Percentiles rank a stretch among this genome's conserved stretches.
phyloP scores from a whole-genome alignment of 1,140 invertebrate genomes.

The Drosophila eugracilis region DNA sequence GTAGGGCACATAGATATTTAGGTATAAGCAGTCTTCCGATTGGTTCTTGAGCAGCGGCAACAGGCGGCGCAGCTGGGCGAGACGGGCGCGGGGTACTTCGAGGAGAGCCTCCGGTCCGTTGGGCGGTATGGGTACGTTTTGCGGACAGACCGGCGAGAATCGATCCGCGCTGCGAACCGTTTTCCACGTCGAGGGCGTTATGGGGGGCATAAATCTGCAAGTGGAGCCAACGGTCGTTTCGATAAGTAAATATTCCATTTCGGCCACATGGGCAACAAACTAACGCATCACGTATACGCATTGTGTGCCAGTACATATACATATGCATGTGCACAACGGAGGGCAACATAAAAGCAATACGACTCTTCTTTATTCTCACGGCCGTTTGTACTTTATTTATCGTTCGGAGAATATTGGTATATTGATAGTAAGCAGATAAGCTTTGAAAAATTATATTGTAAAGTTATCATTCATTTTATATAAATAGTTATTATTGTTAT shows the following conservation, averaged over 20 bases:
- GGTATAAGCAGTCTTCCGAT: slow-evolving; percentile 98
- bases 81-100: slow-evolving; percentile 91
- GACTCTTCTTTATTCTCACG: background rate
- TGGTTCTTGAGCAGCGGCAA: slow-evolving; percentile 94
- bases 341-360: background rate
- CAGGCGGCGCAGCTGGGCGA: slow-evolving; percentile 92
- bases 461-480: too few species aligned
- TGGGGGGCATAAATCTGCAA: slow-evolving; percentile 96
- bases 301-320: background rate
- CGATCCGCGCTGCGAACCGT: slow-evolving; percentile 92
- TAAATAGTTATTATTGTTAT: too few species aligned
- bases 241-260: slow-evolving; percentile 53
- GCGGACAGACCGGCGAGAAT: slow-evolving; percentile 95
- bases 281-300: slow-evolving; percentile 31
- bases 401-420: background rate
- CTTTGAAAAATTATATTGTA: too few species aligned
- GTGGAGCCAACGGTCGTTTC: slow-evolving; percentile 1
- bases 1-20: slow-evolving; percentile 96
- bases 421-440: too few species aligned
- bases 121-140: slow-evolving; percentile 89
- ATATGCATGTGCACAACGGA: background rate
- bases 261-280: slow-evolving; percentile 9
- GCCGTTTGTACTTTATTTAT: background rate
- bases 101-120: slow-evolving; percentile 90
- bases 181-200: slow-evolving; percentile 95